Percentiles rank a stretch among this genome's conserved stretches.
Evolutionary conservation across 2,113 vertebrate species (phyloP).

Genomic region (Rallus limicola): DNA sequence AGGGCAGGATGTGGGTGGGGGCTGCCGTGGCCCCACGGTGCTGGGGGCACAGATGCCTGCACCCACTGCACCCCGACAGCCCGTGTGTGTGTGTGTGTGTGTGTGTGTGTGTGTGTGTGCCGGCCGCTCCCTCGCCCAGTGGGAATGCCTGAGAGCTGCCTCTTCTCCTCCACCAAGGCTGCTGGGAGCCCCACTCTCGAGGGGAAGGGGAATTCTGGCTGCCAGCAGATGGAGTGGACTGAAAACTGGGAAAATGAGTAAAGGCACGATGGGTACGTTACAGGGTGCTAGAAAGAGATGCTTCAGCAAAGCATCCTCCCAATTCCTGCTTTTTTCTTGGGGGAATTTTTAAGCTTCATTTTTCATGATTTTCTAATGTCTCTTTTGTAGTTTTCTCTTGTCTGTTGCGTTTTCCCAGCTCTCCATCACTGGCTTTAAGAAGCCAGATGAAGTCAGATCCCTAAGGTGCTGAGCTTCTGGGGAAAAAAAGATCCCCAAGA

Average conservation of each 20-base stretch:
- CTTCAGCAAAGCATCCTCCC: not conserved
- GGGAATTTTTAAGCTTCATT: not conserved
- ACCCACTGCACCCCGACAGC: not conserved
- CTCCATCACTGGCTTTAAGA: not conserved
- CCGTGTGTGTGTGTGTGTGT: accelerated
- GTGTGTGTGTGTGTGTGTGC: too few species aligned
- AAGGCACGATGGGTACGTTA: accelerated
- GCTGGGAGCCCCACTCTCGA: accelerated
- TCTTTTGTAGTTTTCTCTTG: not conserved
- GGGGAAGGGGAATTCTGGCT: not conserved
- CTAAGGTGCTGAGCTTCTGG: not conserved
- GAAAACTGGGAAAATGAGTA: not conserved
- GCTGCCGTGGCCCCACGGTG: accelerated
- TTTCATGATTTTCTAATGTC: not conserved
- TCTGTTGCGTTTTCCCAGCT: not conserved
- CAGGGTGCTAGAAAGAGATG: not conserved
- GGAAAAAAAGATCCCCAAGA: too few species aligned
- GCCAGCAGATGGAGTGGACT: not conserved
- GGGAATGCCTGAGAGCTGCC: not conserved
- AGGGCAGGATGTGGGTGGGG: not conserved
- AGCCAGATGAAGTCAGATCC: not conserved
- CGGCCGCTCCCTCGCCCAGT: accelerated
- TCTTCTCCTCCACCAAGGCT: accelerated
- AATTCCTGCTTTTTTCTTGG: not conserved
- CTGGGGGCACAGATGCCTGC: not conserved